Base-by-base conservation (phyloP, 2,113 vertebrate species). In the Cynocephalus volans region DNA sequence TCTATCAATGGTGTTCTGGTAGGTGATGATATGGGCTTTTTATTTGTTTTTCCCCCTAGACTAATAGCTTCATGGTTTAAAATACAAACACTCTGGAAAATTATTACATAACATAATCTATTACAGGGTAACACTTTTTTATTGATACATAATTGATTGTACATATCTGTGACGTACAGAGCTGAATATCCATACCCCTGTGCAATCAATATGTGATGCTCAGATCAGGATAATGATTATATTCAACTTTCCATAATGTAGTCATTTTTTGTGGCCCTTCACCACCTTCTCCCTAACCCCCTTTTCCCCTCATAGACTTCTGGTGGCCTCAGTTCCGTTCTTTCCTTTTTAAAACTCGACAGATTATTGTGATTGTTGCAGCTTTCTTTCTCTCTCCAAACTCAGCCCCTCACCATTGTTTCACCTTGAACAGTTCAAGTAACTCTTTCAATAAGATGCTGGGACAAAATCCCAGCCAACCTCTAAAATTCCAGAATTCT, bases 81-180 rank as follows among this genome's bases (percentile, higher is more conserved):
- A 93, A 85, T 90, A 76, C 48, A 85, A 60, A 82, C 21, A 56
- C 33, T 15, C 17, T 85, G 33, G 80, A 93, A 56, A 94, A 89
- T 79, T 67, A 93, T 28, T 84, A 33, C 33, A 90, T 93, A 75
- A 95, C 90, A 26, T 80, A 65, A 6, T 93, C 31, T 82, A 36
- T 86, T 91, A n/a, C 1, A 79, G 4, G 21, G 23, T 91, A 75
- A 69, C 23, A 50, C 36, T 48, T 88, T 76, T 41, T 41, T 41
- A 41, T 41, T 41, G 41, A 41, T 3, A 41, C 4, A 41, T 41
- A 41, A 41, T 41, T 41, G 41, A 41, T 41, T 41, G 41, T 41
- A 41, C 4, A 41, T 41, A 41, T 41, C 41, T 41, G 41, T 41
- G 41, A 4, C 3, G 41, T 41, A 41, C 41, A 41, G 41, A 41